phyloP scores from a whole-genome alignment of 2,888 invertebrate species.

The Calameuta pallipes region DNA sequence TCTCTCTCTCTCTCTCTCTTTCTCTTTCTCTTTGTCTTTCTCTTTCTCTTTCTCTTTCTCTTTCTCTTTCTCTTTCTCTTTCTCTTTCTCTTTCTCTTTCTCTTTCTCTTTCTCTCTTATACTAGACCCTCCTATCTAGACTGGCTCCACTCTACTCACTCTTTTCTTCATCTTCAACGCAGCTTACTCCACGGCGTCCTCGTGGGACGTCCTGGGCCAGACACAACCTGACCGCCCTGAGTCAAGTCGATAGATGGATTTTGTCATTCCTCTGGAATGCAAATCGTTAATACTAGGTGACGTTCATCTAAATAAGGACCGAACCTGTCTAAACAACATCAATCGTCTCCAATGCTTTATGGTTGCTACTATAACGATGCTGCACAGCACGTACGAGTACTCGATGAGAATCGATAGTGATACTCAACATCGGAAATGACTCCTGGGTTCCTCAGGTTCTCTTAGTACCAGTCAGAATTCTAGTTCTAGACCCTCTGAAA shows the following conservation, averaged over 20 bases:
- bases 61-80: too few relatives aligned
- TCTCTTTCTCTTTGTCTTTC: too few relatives aligned
- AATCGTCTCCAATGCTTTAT: neutral
- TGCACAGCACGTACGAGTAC: neutral
- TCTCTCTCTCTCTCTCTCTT: too few relatives aligned
- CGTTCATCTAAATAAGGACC: constrained; percentile 1
- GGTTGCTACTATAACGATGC: neutral
- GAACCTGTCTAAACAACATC: neutral
- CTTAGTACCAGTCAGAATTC: neutral
- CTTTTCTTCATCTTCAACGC: neutral
- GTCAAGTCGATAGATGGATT: constrained; percentile 32
- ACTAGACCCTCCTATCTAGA: neutral
- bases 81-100: too few relatives aligned
- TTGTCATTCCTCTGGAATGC: constrained; percentile 6
- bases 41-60: too few relatives aligned
- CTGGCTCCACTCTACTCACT: neutral
- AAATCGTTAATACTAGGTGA: constrained; percentile 2
- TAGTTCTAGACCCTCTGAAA: neutral
- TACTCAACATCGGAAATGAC: neutral
- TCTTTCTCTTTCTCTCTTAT: too few relatives aligned
- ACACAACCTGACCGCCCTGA: neutral
- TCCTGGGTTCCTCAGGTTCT: neutral
- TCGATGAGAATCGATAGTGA: neutral
- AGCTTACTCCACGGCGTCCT: neutral
- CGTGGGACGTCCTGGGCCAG: neutral